These are phyloP conservation scores for Brachyistius frenatus DNA, from an alignment of 2,113 vertebrate species.

Conservation along the genomic window DNA sequence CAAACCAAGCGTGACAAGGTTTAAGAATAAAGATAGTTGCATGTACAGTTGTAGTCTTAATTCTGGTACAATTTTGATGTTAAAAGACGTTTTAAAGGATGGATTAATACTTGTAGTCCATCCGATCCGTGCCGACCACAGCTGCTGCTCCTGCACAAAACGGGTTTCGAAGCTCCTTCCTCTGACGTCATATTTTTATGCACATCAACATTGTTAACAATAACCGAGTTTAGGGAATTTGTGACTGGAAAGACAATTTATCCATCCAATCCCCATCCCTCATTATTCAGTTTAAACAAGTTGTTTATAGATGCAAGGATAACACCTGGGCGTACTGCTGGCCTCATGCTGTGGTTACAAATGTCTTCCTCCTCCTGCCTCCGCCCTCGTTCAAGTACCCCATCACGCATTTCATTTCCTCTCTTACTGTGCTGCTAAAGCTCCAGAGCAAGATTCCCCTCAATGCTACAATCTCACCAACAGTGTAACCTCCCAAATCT, in stretches of 20 bases:
- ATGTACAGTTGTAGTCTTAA: too few relatives aligned
- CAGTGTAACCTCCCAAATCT: constrained; percentile 29
- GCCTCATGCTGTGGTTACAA: constrained; percentile 41
- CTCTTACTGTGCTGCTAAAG: constrained; percentile 21
- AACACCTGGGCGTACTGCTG: constrained; percentile 22
- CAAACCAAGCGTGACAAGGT: too few relatives aligned
- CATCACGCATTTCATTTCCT: constrained; percentile 52
- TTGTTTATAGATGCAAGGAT: constrained; percentile 26
- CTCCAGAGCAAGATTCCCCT: constrained; percentile 14
- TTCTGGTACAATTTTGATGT: too few relatives aligned
- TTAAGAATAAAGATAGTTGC: too few relatives aligned
- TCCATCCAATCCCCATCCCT: constrained; percentile 24
- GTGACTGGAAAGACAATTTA: not conserved
- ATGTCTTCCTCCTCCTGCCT: constrained; percentile 14
- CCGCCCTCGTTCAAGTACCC: constrained; percentile 30
- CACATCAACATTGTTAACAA: too few relatives aligned
- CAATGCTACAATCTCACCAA: constrained; percentile 21
- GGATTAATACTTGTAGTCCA: too few relatives aligned
- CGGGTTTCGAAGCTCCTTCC: too few relatives aligned
- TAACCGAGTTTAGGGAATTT: too few relatives aligned
- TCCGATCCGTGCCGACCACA: too few relatives aligned
- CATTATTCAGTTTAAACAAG: constrained; percentile 57
- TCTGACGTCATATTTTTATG: too few relatives aligned
- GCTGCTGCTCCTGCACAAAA: too few relatives aligned
- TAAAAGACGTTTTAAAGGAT: too few relatives aligned